Evolutionary conservation across 2,888 invertebrate genomes (phyloP), one percentile per base, ranked within the genome.

Genomic region (Toxonevra muliebris): DNA sequence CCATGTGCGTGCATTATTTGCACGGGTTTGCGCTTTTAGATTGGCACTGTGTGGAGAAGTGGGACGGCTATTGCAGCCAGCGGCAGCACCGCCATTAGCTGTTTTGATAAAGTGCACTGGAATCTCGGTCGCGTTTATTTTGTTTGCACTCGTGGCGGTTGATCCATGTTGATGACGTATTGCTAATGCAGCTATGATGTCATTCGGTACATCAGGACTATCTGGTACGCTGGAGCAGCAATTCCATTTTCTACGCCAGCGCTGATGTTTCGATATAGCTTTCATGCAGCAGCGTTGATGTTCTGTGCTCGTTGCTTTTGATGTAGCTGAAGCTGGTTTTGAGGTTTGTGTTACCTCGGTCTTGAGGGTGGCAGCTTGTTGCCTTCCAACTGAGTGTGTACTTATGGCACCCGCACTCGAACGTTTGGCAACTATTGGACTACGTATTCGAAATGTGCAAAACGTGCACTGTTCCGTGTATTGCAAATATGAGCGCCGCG

Each of bases 191-290:
- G 83, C 79, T 19, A 85, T 75, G 43, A 84, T 84, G 77, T 87
- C 87, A 64, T 86, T 86, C 61, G 87, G 87, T 76, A 88, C 87
- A 76, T 88, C 88, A 0, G 89, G 89, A 81, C 88, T 89, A 71
- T 89, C 88, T 1, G 88, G 88, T 10, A 88, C 88, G 43, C 87
- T 87, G 54, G 87, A 84, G 75, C 89, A 89, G 75, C 89, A 89
- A 75, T 88, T 89, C 89, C 88, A 89, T 84, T 87, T 88, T 74
- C 87, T 86, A 48, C 86, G 82, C 85, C 85, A 86, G 40, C 86
- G 81, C 70, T 86, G 86, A 68, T 85, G 84, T 68, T 86, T 86
- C 30, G 85, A 83, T 48, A 86, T 84, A 12, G 81, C 78, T 69
- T 83, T 83, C 65, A 82, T 76, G 58, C 80, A 79, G 71, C 80